phyloP scores from a whole-genome alignment of 2,888 invertebrate species.

The Apotomis turbidana region DNA sequence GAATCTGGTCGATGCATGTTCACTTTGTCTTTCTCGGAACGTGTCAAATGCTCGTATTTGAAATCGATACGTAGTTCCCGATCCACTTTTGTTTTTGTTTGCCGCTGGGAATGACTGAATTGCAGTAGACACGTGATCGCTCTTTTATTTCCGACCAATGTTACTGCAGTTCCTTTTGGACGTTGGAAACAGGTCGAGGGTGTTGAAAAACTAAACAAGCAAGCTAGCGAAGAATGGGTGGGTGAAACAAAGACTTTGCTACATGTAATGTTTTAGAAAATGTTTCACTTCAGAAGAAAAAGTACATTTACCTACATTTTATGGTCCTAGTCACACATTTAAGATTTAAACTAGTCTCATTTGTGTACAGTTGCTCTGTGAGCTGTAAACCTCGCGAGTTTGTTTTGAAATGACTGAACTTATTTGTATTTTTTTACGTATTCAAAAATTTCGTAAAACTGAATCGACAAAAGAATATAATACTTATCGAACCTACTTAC shows the following conservation, averaged over 20 bases:
- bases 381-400: no score
- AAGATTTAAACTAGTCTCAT: no score
- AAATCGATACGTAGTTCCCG: slow-evolving; percentile 30
- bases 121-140: slow-evolving; percentile 24
- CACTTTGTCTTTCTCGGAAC: slow-evolving; percentile 14
- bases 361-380: no score
- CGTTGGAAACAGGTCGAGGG: slow-evolving; percentile 9
- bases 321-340: no score
- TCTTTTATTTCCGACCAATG: slow-evolving; percentile 25
- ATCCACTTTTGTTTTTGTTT: slow-evolving; percentile 36
- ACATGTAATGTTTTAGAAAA: neutral
- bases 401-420: no score
- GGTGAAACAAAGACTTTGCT: neutral
- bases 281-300: no score
- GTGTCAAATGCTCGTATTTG: slow-evolving; percentile 29
- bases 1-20: slow-evolving; percentile 16
- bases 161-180: slow-evolving; percentile 27
- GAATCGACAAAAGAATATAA: no score
- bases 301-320: no score
- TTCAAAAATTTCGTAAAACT: no score
- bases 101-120: slow-evolving; percentile 26
- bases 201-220: neutral
- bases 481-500: no score
- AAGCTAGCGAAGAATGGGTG: neutral
- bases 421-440: no score